Evolutionary conservation across 1,140 invertebrate genomes (phyloP).

Genomic region (Dryas iulia): DNA sequence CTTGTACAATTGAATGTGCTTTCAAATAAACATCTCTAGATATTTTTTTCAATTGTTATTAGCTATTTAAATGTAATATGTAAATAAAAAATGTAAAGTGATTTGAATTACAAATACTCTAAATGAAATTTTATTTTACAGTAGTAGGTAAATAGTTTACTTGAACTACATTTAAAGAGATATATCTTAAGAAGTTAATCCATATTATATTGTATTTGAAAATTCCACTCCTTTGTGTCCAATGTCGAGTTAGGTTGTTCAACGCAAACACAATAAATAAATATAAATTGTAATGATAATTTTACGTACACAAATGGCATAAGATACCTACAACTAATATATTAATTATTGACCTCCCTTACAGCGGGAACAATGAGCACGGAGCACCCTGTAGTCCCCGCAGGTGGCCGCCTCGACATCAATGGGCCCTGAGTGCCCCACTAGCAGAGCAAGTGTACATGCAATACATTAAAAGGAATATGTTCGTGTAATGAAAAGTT

Average conservation of each 20-base stretch:
- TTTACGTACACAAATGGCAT: neutral
- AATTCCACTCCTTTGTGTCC: too few species aligned
- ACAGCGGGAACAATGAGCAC: neutral
- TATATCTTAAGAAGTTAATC: too few species aligned
- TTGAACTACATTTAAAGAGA: too few species aligned
- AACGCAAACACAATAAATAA: too few species aligned
- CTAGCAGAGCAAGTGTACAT: neutral
- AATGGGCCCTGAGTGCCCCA: neutral
- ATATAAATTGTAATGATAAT: too few species aligned
- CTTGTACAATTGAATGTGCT: neutral
- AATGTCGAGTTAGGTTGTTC: too few species aligned
- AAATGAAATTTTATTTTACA: too few species aligned
- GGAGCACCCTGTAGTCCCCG: slow-evolving; percentile 3
- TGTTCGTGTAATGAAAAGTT: slow-evolving; percentile 64
- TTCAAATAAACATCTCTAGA: neutral
- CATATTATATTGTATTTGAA: too few species aligned
- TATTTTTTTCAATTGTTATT: neutral
- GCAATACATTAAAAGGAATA: slow-evolving; percentile 9
- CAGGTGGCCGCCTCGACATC: slow-evolving; percentile 30
- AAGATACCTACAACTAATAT: neutral
- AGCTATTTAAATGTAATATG: neutral
- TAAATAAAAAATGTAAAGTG: neutral
- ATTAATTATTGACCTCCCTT: neutral
- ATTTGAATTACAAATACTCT: too few species aligned
- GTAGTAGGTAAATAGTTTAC: too few species aligned